Percentiles rank a stretch among this genome's conserved stretches.
phyloP scores from a whole-genome alignment of 2,113 vertebrate genomes.

The Nicator chloris region DNA sequence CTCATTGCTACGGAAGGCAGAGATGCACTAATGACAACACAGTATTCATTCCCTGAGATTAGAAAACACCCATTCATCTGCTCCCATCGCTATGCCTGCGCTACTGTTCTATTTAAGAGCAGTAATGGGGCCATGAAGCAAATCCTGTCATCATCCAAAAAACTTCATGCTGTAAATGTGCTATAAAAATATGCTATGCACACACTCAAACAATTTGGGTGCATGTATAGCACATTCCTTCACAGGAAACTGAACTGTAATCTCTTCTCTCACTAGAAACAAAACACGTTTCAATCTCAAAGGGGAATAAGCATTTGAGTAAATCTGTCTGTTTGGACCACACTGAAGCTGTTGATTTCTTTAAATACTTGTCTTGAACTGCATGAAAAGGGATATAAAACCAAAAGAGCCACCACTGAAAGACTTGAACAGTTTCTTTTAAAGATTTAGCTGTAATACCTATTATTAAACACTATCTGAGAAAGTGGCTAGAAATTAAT shows the following conservation, averaged over 20 bases:
- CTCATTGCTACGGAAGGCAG: background rate
- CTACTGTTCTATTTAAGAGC: background rate
- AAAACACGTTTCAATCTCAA: background rate
- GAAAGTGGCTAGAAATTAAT: background rate
- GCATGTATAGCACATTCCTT: background rate
- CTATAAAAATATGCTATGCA: no score
- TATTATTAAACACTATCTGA: background rate
- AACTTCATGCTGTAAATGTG: background rate
- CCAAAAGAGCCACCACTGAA: background rate
- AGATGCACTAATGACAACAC: background rate
- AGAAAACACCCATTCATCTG: background rate
- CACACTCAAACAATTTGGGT: background rate
- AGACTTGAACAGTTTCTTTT: background rate
- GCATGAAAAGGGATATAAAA: background rate
- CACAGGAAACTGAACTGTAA: background rate
- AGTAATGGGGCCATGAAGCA: background rate
- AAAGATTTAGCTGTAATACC: background rate
- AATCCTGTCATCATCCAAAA: background rate
- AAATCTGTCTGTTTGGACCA: background rate
- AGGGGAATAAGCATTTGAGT: background rate
- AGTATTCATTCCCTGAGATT: background rate
- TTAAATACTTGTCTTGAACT: background rate
- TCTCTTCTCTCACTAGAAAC: background rate
- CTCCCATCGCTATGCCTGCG: accelerated
- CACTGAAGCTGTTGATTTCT: background rate